Percentiles rank a stretch among this genome's conserved stretches.
Conservation (phyloP, 2,888 invertebrate species). For the Drosophila pegasa region DNA sequence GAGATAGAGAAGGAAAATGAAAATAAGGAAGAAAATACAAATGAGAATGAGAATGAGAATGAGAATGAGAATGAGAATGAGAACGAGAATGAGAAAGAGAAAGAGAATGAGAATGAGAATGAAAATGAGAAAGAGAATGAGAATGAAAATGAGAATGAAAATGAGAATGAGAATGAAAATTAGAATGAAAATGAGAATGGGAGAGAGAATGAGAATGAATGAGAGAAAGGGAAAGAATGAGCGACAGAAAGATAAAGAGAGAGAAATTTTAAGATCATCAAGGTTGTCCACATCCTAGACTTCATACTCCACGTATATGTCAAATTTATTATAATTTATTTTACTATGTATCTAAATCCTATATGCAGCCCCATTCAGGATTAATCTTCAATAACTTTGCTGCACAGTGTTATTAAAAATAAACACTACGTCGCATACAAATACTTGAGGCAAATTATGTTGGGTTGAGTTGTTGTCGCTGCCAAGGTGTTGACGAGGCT, state of each 20-base stretch:
- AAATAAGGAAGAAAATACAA: too few relatives aligned
- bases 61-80: too few relatives aligned
- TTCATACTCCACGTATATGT: too few relatives aligned
- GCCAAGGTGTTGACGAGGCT: slow-evolving; percentile 56
- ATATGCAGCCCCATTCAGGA: not conserved
- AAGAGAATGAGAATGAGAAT: not conserved
- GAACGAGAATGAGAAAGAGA: not conserved
- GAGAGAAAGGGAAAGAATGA: not conserved
- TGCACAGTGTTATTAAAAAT: slow-evolving; percentile 60
- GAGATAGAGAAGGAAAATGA: too few relatives aligned
- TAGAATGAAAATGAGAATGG: not conserved
- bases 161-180: not conserved
- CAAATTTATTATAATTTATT: too few relatives aligned
- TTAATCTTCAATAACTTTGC: slow-evolving; percentile 6
- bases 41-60: too few relatives aligned
- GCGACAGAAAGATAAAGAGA: not conserved
- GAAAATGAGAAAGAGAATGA: not conserved
- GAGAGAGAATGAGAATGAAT: not conserved
- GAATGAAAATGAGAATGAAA: not conserved
- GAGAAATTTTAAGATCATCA: too few relatives aligned
- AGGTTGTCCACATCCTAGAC: too few relatives aligned
- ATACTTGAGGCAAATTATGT: slow-evolving; percentile 68
- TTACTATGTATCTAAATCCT: too few relatives aligned
- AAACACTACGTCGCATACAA: slow-evolving; percentile 56
- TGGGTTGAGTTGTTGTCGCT: slow-evolving; percentile 47